Base-by-base conservation (phyloP, 2,888 invertebrate genomes). In the Sinohyriopsis cumingii region DNA sequence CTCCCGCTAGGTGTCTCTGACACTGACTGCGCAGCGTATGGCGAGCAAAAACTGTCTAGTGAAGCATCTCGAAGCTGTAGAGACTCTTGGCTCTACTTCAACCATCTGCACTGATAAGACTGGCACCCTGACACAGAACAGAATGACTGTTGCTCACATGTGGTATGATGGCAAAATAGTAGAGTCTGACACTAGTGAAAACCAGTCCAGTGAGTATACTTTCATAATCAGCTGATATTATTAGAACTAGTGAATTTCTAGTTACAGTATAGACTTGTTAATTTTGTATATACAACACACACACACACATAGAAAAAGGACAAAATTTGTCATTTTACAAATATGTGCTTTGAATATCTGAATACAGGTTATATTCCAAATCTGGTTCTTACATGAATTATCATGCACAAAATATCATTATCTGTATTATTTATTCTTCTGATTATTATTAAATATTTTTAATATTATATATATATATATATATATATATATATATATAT, bases 71-170 rank as follows among this genome's bases (percentile, higher is more conserved):
- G 98, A 99, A 92, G 99, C 99, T 86, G 99, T 99, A 54, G 99
- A 99, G 92, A 99, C 99, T 61, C 93, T 99, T 69, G 99, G 99
- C 70, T 99, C 98, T 61, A 99, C 99, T 19, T 98, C 98, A 75
- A 99, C 98, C 82, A 99, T 99, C 91, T 99, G 99, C 92, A 99
- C 99, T 22, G 99, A 99, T 91, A 99, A 99, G 92, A 99, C 99
- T 81, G 99, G 99, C 80, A 99, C 98, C 18, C 92, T 98, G 75
- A 99, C 99, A 28, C 99, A 99, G 92, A 99, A 99, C 93, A 93
- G 98, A 87, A 99, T 99, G 99, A 99, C 99, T 45, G 98, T 99
- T 69, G 98, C 98, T 82, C 99, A 99, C 92, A 98, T 98, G 97
- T 98, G 98, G 94, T 98, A 97, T 91, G 98, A 99, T 91, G 96